Evolutionary conservation across 2,888 invertebrate species (phyloP).

Genomic region (Monopis laevigella): DNA sequence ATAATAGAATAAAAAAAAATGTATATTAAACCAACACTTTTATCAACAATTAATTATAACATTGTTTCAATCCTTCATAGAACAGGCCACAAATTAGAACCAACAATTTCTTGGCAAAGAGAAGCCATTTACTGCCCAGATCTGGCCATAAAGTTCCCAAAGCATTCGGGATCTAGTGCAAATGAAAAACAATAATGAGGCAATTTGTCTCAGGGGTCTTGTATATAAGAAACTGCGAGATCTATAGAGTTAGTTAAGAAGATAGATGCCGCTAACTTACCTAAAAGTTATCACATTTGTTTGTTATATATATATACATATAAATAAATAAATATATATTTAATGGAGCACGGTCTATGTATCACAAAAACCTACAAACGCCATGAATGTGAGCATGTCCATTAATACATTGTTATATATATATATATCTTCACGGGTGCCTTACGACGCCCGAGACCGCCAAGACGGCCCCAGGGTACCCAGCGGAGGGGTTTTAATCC

Average conservation of each 20-base stretch:
- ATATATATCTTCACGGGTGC: too few relatives aligned
- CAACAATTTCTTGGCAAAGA: conserved; percentile 22
- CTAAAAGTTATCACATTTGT: too few relatives aligned
- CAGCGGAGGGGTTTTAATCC: too few relatives aligned
- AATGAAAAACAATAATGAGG: conserved; percentile 41
- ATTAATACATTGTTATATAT: too few relatives aligned
- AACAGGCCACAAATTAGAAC: conserved; percentile 26
- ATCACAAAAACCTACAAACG: too few relatives aligned
- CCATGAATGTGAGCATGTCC: too few relatives aligned
- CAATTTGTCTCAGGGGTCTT: conserved; percentile 27
- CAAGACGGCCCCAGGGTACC: too few relatives aligned
- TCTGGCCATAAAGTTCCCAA: conserved; percentile 14
- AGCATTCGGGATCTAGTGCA: conserved; percentile 22
- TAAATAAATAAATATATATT: not conserved
- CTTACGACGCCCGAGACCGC: too few relatives aligned
- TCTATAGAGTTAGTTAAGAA: not conserved
- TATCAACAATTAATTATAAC: too few relatives aligned
- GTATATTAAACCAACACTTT: conserved; percentile 1
- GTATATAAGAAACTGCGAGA: not conserved
- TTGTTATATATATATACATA: not conserved
- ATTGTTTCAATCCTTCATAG: conserved; percentile 2
- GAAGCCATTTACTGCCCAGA: conserved; percentile 14
- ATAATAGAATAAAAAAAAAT: too few relatives aligned
- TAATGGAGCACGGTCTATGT: too few relatives aligned
- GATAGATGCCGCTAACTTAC: not conserved